Evolutionary conservation across 2,888 invertebrate genomes (phyloP).

Genomic region (Drosophila demipolita): DNA sequence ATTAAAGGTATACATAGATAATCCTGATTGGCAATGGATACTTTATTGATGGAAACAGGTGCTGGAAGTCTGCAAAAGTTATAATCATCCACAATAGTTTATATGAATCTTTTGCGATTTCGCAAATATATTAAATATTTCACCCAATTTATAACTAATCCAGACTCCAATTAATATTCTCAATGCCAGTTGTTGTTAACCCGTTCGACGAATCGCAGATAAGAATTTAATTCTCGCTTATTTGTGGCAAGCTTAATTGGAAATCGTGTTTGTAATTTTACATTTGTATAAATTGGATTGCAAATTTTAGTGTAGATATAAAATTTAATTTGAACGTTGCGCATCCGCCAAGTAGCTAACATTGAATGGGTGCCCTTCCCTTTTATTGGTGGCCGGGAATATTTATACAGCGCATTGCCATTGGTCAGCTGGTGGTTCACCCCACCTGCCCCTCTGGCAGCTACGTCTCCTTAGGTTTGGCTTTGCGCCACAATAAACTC

Average conservation of each 20-base stretch:
- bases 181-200: not conserved
- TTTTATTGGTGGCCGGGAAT: not conserved
- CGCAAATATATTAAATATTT: not conserved
- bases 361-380: slow-evolving; percentile 5
- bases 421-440: slow-evolving; percentile 20
- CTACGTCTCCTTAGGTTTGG: not conserved
- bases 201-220: not conserved
- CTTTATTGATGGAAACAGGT: not conserved
- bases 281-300: slow-evolving; percentile 30
- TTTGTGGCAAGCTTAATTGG: slow-evolving; percentile 19
- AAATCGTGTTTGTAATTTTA: not conserved
- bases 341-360: slow-evolving; percentile 42
- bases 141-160: not conserved
- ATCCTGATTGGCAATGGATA: not conserved
- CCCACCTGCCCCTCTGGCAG: not conserved
- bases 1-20: not conserved
- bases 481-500: slow-evolving; percentile 38
- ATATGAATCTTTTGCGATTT: not conserved
- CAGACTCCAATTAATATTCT: not conserved
- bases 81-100: not conserved
- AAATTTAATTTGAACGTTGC: slow-evolving; percentile 23
- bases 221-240: not conserved
- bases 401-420: slow-evolving; percentile 39
- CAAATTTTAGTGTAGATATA: slow-evolving; percentile 18
- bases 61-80: not conserved